These are phyloP conservation scores for Peromyscus eremicus DNA, from an alignment of 2,797 vertebrate species.

Conservation along the genomic window DNA sequence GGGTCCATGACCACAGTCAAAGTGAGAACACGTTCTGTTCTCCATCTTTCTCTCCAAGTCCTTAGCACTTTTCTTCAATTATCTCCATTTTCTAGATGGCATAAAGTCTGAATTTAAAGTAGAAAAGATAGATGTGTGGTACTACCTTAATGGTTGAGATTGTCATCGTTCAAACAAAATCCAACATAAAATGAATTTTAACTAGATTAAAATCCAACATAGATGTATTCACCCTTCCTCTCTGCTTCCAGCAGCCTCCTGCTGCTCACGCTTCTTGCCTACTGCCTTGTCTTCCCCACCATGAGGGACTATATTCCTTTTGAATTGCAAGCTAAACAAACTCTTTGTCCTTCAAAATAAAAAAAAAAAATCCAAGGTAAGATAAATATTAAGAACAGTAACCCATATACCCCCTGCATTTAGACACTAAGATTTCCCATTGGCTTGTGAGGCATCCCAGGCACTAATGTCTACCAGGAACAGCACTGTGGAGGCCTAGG, in stretches of 20 bases:
- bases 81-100: conserved; percentile 34
- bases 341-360: neutral
- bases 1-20: neutral
- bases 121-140: conserved; percentile 7
- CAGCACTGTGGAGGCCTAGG: neutral
- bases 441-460: neutral
- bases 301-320: too few relatives aligned
- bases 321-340: too few relatives aligned
- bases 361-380: neutral
- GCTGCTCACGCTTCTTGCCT: too few relatives aligned
- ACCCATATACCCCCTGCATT: neutral
- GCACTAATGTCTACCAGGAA: neutral
- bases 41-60: neutral
- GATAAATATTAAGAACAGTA: neutral
- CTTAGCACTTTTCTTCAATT: neutral
- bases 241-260: neutral
- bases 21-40: neutral
- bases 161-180: conserved; percentile 35
- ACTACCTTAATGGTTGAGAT: neutral
- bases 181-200: neutral
- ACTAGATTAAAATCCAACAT: neutral
- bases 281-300: too few relatives aligned
- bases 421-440: neutral
- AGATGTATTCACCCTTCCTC: neutral
- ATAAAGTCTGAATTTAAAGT: conserved; percentile 34